Conservation (phyloP, 2,797 vertebrate species). For the Oceanodroma leucorhoa region DNA sequence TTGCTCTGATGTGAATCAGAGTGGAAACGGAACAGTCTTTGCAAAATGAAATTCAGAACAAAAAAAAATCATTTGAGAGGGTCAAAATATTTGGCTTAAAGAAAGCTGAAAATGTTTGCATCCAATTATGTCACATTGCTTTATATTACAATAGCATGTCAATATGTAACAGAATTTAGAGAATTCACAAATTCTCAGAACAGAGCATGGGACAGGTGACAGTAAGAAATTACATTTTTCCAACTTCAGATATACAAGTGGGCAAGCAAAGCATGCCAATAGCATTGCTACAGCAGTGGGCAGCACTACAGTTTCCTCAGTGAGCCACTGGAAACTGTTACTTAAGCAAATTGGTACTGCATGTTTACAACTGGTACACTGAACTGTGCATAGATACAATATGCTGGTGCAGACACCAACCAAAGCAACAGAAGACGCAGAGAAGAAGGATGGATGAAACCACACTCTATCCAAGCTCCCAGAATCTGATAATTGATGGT, state of each 20-base stretch:
- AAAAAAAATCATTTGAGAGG: not conserved
- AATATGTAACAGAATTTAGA: not conserved
- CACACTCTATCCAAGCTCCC: not conserved
- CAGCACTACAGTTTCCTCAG: not conserved
- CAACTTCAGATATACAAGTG: not conserved
- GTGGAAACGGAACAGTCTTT: not conserved
- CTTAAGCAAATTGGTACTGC: not conserved
- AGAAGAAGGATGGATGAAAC: not conserved
- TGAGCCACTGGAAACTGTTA: not conserved
- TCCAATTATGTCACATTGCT: not conserved
- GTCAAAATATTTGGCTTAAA: not conserved
- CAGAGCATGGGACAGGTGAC: not conserved
- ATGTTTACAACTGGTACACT: not conserved
- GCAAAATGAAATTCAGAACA: not conserved
- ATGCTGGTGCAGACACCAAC: not conserved
- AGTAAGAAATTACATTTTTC: not conserved
- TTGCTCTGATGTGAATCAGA: not conserved
- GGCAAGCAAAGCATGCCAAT: not conserved
- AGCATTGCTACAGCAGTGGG: not conserved
- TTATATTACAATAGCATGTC: not conserved
- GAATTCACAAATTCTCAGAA: not conserved
- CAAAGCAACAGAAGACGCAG: not conserved
- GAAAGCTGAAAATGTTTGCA: not conserved
- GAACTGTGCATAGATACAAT: not conserved
- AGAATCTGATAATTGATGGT: not conserved